These are phyloP conservation scores for Parthenolecanium corni DNA, from an alignment of 2,888 invertebrate species.

Conservation along the genomic window DNA sequence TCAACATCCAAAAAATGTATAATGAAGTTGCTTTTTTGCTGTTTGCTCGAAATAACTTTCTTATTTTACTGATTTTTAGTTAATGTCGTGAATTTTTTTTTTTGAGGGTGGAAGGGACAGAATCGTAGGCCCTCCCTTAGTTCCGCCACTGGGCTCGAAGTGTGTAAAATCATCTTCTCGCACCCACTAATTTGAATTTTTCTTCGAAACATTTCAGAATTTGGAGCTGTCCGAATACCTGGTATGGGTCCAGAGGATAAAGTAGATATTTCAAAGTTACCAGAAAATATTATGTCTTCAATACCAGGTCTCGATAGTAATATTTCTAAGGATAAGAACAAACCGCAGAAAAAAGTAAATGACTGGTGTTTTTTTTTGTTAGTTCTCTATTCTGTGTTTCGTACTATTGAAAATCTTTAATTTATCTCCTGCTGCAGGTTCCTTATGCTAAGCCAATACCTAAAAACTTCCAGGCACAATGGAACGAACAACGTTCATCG, in stretches of 20 bases:
- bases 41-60: too few relatives aligned
- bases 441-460: slow-evolving; percentile 95
- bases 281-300: slow-evolving; percentile 40
- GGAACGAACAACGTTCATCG: slow-evolving; percentile 42
- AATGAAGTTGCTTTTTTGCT: too few relatives aligned
- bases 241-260: slow-evolving; percentile 98
- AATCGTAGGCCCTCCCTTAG: too few relatives aligned
- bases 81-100: too few relatives aligned
- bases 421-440: slow-evolving; percentile 41
- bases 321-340: slow-evolving; percentile 47
- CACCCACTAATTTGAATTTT: too few relatives aligned
- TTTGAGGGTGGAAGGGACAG: too few relatives aligned
- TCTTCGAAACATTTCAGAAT: slow-evolving; percentile 22
- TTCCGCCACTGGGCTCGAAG: too few relatives aligned
- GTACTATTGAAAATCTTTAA: background rate
- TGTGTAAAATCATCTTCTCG: too few relatives aligned
- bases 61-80: too few relatives aligned
- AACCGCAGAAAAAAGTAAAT: slow-evolving; percentile 39
- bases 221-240: slow-evolving; percentile 48
- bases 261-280: slow-evolving; percentile 36
- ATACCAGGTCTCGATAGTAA: slow-evolving; percentile 84
- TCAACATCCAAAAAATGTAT: too few relatives aligned
- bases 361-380: background rate
- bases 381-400: background rate
- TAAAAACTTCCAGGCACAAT: slow-evolving; percentile 90